Evolutionary conservation across 1,140 invertebrate genomes (phyloP), one percentile per base, ranked within the genome.

Genomic region (Littorina saxatilis): DNA sequence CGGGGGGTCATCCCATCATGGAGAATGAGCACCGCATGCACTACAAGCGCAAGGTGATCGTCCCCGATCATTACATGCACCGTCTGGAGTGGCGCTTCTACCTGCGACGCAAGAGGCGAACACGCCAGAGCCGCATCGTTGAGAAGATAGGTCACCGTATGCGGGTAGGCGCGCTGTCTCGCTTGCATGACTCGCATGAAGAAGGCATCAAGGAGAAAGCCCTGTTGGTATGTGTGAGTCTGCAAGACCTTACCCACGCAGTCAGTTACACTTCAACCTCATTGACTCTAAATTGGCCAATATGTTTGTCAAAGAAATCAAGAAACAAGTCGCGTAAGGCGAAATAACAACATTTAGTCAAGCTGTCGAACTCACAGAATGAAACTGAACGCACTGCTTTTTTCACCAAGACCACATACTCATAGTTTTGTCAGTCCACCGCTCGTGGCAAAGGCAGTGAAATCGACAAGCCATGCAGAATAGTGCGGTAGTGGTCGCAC

Each of bases 61-160:
- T 88, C 13, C 89, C 91, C 15, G 87, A 87, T 52, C 83, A 98
- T 88, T 92, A 98, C 35, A 96, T 97, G 0, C 99, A 99, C 90
- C 94, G 97, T 81, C 96, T 99, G 83, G 97, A 99, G 93, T 99
- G 98, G 98, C 94, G 97, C 58, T 99, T 98, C 82, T 93, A 92
- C 82, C 85, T 92, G 72, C 86, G 91, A 0, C 88, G 90, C 32
- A 90, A 90, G 78, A 17, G 87, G 88, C 15, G 88, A 13, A 82
- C 82, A n/a, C 84, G 87, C 80, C 81, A 86, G 61, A 86, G 83
- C 52, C 85, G 87, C 79, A 74, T 83, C 9, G 83, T 90, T 23
- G 85, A 89, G 77, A 87, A 87, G 82, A 85, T 91, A 43, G 90
- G 90, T 27, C 88, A 88, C 40, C 82, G 89, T 35, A 87, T 90